Evolutionary conservation across 2,113 vertebrate species (phyloP), one percentile per base, ranked within the genome.

Genomic region (Periophthalmodon schlosseri): DNA sequence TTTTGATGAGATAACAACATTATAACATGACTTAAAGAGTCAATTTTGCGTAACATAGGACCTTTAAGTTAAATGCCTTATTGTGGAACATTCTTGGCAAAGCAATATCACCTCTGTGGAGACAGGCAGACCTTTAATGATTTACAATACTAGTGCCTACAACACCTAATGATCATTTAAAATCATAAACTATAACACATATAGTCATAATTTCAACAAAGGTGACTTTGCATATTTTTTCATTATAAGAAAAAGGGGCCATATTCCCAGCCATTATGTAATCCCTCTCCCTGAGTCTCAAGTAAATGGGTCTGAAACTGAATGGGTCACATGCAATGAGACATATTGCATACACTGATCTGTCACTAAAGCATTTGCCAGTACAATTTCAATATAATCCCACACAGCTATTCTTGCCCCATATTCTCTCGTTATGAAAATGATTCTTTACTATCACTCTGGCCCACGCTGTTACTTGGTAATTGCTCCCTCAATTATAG

Each of bases 401-500:
- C 11, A 52, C 21, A 7, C 21, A 16, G 49, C 34, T 71, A 69
- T 74, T 68, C 47, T 68, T 72, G 70, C 58, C 28, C 70, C 64
- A 33, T 56, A 61, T 78, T 78, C 73, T 34, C 16, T 74, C 61
- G 72, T 72, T 69, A 65, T 81, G 50, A 66, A 78, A 77, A 75
- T 83, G 70, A 82, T 69, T 79, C 74, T 68, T 56, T 80, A 71
- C 74, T 5, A 65, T 50, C 74, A 52, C 50, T 70, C 46, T 77
- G 73, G 72, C 58, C 12, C 1, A 44, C 4, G 23, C 11, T 20
- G 4, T 63, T 54, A 46, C 46, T 69, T 71, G 58, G 72, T 83
- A 81, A 86, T 75, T 85, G 66, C 73, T 69, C 33, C 36, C 16
- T 75, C 57, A 65, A 76, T 80, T 69, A 74, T 24, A 66, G 74